A percentile compares a stretch with the other conserved stretches of the same genome.
Conservation (phyloP, 2,797 vertebrate species). For the Microhierax caerulescens region DNA sequence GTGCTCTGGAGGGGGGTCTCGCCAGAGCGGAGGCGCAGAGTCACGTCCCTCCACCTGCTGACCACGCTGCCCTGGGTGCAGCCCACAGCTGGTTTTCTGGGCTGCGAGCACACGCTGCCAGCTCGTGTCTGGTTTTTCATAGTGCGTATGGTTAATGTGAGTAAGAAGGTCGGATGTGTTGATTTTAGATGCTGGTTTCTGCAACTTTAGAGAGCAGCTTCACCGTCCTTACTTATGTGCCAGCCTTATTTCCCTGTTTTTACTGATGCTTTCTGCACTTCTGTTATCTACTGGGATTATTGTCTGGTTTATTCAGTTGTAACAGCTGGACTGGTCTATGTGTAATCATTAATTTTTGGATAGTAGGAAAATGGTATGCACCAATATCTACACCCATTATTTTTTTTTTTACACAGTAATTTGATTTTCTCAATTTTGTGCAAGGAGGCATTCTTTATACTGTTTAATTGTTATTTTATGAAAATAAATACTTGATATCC, state of each 20-base stretch:
- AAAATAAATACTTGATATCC: background rate
- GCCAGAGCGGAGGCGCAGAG: background rate
- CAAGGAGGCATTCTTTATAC: background rate
- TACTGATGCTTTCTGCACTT: background rate
- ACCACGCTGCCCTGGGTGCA: background rate
- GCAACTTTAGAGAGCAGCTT: background rate
- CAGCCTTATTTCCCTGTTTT: background rate
- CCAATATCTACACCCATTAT: background rate
- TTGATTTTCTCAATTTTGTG: background rate
- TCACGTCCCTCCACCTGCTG: background rate
- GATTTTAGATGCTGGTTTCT: background rate
- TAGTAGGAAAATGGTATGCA: background rate
- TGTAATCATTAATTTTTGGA: background rate
- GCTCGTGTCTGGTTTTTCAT: background rate
- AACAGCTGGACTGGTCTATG: background rate
- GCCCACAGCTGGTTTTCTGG: background rate
- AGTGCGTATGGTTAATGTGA: background rate
- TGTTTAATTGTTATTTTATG: background rate
- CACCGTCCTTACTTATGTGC: background rate
- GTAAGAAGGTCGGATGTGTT: background rate
- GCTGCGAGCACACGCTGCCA: rapidly evolving
- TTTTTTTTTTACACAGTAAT: background rate
- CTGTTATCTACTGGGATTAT: background rate
- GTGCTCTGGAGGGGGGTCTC: background rate
- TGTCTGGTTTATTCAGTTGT: background rate